Conservation (phyloP, 1,140 invertebrate species). For the Dinoponera quadriceps region DNA sequence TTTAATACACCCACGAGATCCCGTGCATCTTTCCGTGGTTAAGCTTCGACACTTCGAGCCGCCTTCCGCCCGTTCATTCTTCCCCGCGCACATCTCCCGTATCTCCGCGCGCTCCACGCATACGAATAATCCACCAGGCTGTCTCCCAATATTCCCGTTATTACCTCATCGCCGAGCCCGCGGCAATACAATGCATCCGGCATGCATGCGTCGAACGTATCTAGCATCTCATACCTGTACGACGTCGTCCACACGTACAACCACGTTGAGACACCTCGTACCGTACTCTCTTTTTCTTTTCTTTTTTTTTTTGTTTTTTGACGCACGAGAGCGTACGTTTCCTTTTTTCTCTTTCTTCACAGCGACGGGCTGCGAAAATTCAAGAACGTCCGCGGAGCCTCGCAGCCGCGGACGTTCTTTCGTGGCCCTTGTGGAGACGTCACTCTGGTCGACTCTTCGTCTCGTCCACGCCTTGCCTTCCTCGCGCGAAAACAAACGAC, state of each 20-base stretch:
- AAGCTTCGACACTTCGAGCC: conserved; percentile 36
- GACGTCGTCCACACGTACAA: conserved; percentile 52
- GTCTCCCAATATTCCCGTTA: too few species aligned
- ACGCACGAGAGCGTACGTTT: conserved; percentile 20
- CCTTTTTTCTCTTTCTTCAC: too few species aligned
- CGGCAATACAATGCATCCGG: neutral
- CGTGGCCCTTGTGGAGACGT: conserved; percentile 29
- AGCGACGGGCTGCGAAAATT: conserved; percentile 28
- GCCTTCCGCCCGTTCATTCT: neutral
- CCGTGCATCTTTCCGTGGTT: conserved; percentile 3
- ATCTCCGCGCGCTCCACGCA: too few species aligned
- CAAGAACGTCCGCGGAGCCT: neutral
- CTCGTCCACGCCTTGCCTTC: conserved; percentile 39
- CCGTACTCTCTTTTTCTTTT: conserved; percentile 20
- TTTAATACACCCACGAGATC: conserved; percentile 9
- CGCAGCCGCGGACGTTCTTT: conserved; percentile 5
- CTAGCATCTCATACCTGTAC: conserved; percentile 9
- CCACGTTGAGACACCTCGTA: conserved; percentile 6
- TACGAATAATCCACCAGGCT: too few species aligned
- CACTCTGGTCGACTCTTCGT: conserved; percentile 19
- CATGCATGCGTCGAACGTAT: neutral
- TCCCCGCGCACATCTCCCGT: too few species aligned
- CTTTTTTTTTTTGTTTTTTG: conserved; percentile 9
- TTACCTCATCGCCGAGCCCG: neutral
- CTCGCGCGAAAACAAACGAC: conserved; percentile 35